phyloP scores from a whole-genome alignment of 2,888 invertebrate genomes.

The Pycnomerus fuliginosus region DNA sequence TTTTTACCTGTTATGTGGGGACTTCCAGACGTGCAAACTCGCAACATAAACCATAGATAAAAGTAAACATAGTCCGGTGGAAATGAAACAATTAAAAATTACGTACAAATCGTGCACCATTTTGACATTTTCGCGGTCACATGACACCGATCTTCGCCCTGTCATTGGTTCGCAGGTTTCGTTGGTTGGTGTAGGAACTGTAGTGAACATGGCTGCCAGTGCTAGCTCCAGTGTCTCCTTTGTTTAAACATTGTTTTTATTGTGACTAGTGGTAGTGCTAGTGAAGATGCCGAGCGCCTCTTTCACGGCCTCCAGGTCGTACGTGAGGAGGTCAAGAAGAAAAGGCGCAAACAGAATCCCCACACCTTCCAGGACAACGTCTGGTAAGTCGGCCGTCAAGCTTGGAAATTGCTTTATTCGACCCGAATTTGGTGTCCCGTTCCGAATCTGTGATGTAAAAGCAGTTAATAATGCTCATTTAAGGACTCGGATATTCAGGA shows the following conservation, averaged over 20 bases:
- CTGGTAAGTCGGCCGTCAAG: constrained; percentile 63
- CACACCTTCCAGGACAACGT: constrained; percentile 76
- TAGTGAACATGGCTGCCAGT: constrained; percentile 79
- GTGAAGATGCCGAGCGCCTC: constrained; percentile 92
- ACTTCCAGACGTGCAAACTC: constrained; percentile 86
- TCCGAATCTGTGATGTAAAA: constrained; percentile 13
- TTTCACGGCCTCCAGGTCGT: constrained; percentile 89
- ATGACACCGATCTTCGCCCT: constrained; percentile 31
- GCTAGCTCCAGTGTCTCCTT: constrained; percentile 79
- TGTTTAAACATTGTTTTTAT: constrained; percentile 60
- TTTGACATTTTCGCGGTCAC: constrained; percentile 35
- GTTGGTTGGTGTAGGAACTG: constrained; percentile 22
- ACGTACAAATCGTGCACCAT: constrained; percentile 44
- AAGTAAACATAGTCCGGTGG: constrained; percentile 72
- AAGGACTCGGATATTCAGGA: constrained; percentile 3
- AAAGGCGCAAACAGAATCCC: constrained; percentile 88
- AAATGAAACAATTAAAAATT: constrained; percentile 58
- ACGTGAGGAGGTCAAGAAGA: constrained; percentile 87
- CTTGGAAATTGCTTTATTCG: constrained; percentile 27
- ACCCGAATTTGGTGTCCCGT: constrained; percentile 21
- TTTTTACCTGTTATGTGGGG: constrained; percentile 69
- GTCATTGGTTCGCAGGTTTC: constrained; percentile 37
- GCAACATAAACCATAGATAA: constrained; percentile 80
- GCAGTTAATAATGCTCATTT: constrained; percentile 11
- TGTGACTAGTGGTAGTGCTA: constrained; percentile 47